Evolutionary conservation across 2,888 invertebrate genomes (phyloP), one percentile per base, ranked within the genome.

Genomic region (Hemicrepidius hirtus): DNA sequence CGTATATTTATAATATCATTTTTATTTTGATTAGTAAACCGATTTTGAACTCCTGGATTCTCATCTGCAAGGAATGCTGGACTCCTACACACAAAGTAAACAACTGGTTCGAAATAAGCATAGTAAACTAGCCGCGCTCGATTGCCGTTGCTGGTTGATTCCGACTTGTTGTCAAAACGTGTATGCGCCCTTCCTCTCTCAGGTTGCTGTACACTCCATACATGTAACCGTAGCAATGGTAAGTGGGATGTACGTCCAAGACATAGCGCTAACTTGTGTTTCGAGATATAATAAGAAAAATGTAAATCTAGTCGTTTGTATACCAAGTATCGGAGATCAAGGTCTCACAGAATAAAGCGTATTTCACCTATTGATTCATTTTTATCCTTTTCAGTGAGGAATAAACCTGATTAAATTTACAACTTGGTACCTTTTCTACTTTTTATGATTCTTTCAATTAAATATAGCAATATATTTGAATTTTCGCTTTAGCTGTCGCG

Each of bases 81-180:
- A 82, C 83, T 83, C 83, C 83, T 82, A 83, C 84, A 82, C 82
- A 82, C 80, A 82, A 82, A 82, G 83, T 81, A 83, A 83, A 83
- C 81, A 82, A 82, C 82, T 80, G 80, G 80, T 79, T 81, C 73
- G 80, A 79, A 83, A 82, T 80, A 80, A 81, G 77, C 78, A 73
- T 79, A 81, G 80, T 82, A 82, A 81, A 83, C 80, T 81, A 80
- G 78, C 71, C 66, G 46, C 63, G 57, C 65, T 66, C 67, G 67
- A 46, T 67, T 32, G 66, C 71, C 70, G 64, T 71, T 64, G 46
- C 53, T 24, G 20, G 44, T 50, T 65, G 37, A 68, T 68, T 50
- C 59, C 55, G 28, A 21, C n/a, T 37, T 53, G 37, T 63, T 63
- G 55, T 64, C 37, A 55, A 63, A 62, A 68, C 68, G 68, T 50